Conservation (phyloP, 1,140 invertebrate species). For the Formica selysi region DNA sequence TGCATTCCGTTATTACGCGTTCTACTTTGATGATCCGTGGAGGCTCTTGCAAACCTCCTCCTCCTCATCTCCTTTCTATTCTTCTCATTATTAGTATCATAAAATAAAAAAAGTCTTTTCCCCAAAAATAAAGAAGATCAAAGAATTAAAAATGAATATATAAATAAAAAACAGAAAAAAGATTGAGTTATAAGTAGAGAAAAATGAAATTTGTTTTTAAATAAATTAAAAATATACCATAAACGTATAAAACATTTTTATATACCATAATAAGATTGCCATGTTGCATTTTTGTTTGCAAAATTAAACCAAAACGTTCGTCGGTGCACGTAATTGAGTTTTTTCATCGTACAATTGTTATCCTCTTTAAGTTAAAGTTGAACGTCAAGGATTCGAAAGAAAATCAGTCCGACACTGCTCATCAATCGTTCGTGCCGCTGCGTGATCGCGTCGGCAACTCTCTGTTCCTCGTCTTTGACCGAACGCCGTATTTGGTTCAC, state of each 20-base stretch:
- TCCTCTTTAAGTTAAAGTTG: constrained; percentile 13
- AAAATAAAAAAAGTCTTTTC: neutral
- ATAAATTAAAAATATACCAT: no score
- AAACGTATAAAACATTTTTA: neutral
- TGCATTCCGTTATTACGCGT: constrained; percentile 75
- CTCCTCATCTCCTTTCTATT: constrained; percentile 19
- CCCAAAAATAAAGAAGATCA: neutral
- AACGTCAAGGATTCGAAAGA: constrained; percentile 5
- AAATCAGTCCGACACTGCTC: constrained; percentile 38
- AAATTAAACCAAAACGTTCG: neutral
- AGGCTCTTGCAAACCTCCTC: constrained; percentile 55
- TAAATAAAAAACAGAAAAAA: neutral
- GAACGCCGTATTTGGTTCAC: constrained; percentile 73
- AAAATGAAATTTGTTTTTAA: neutral
- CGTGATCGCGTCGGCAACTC: constrained; percentile 51
- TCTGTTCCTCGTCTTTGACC: constrained; percentile 54
- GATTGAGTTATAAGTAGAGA: no score
- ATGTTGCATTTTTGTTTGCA: neutral
- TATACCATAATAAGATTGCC: neutral
- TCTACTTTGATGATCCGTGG: constrained; percentile 64
- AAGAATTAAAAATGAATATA: neutral
- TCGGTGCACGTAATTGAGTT: constrained; percentile 15
- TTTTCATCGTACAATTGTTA: neutral
- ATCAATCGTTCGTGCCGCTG: constrained; percentile 55
- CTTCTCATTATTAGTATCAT: neutral